Evolutionary conservation across 53 echinoderm and acorn worm species (phyloP).

Genomic region (Luidia sarsii): DNA sequence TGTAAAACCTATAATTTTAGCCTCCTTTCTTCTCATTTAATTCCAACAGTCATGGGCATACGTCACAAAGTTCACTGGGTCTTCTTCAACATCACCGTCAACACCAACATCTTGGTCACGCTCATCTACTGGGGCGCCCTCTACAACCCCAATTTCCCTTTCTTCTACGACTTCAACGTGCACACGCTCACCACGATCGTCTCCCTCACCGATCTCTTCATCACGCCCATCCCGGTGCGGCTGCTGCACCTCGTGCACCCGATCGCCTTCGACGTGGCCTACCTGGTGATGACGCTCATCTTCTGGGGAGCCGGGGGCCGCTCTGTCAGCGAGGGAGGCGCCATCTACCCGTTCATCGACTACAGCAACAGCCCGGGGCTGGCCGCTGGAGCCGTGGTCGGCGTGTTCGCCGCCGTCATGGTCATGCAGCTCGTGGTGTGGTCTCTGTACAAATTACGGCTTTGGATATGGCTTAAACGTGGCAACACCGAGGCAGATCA

Average conservation of each 20-base stretch:
- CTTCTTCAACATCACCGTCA: slow-evolving; percentile 60
- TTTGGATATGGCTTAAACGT: slow-evolving; percentile 21
- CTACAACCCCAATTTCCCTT: slow-evolving; percentile 2
- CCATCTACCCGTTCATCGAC: slow-evolving; percentile 62
- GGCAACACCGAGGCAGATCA: neutral
- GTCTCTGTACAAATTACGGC: slow-evolving; percentile 43
- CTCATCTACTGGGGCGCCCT: slow-evolving; percentile 68
- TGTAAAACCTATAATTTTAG: no score
- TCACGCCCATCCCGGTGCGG: slow-evolving; percentile 66
- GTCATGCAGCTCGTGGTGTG: slow-evolving; percentile 44
- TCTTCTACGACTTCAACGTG: slow-evolving; percentile 63
- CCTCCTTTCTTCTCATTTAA: no score
- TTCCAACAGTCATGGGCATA: neutral
- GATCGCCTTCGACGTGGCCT: slow-evolving; percentile 50
- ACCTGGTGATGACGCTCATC: slow-evolving; percentile 60
- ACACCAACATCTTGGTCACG: slow-evolving; percentile 60
- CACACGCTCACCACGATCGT: slow-evolving; percentile 60
- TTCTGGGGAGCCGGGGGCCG: slow-evolving; percentile 70
- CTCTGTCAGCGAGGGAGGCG: slow-evolving; percentile 14
- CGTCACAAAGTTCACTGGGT: slow-evolving; percentile 66
- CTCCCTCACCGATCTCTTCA: slow-evolving; percentile 62
- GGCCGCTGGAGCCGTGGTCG: slow-evolving; percentile 32
- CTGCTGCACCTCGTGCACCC: slow-evolving; percentile 68
- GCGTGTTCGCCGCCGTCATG: slow-evolving; percentile 6
- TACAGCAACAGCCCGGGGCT: slow-evolving; percentile 58